Evolutionary conservation across 1,140 invertebrate species (phyloP).

Genomic region (Hermetia illucens): DNA sequence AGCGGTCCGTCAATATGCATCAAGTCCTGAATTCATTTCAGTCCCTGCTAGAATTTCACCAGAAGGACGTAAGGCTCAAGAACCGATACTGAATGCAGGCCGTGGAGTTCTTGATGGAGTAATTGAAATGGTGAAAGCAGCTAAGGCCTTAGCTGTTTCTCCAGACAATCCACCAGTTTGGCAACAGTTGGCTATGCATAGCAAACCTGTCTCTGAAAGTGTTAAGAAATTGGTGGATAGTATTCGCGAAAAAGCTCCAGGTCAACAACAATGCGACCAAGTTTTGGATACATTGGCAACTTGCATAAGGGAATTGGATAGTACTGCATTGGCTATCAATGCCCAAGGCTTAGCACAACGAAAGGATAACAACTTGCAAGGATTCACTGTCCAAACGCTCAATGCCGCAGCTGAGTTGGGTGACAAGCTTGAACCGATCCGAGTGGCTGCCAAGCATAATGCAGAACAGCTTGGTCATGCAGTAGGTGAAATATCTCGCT

Average conservation of each 20-base stretch:
- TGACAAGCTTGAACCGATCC: constrained; percentile 68
- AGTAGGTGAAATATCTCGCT: constrained; percentile 59
- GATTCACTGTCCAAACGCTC: constrained; percentile 64
- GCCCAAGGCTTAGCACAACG: constrained; percentile 62
- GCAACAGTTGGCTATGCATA: constrained; percentile 84
- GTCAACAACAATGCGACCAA: constrained; percentile 82
- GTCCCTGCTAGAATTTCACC: constrained; percentile 82
- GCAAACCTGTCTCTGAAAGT: constrained; percentile 88
- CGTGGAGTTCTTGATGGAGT: constrained; percentile 44
- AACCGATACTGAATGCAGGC: constrained; percentile 77
- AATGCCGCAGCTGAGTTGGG: constrained; percentile 59
- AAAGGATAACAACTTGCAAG: constrained; percentile 63
- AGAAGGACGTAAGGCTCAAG: constrained; percentile 61
- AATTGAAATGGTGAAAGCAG: constrained; percentile 67
- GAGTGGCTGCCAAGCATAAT: constrained; percentile 72
- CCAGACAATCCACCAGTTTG: constrained; percentile 87
- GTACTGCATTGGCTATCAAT: constrained; percentile 72
- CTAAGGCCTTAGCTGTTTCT: constrained; percentile 76
- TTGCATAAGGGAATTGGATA: constrained; percentile 70
- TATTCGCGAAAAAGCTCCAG: constrained; percentile 88
- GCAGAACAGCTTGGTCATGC: constrained; percentile 86
- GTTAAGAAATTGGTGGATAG: constrained; percentile 87
- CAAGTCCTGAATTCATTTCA: constrained; percentile 82
- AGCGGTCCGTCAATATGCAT: constrained; percentile 83
- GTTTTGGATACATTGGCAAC: constrained; percentile 65